phyloP scores from a whole-genome alignment of 2,113 vertebrate genomes.

The Gulo gulo region DNA sequence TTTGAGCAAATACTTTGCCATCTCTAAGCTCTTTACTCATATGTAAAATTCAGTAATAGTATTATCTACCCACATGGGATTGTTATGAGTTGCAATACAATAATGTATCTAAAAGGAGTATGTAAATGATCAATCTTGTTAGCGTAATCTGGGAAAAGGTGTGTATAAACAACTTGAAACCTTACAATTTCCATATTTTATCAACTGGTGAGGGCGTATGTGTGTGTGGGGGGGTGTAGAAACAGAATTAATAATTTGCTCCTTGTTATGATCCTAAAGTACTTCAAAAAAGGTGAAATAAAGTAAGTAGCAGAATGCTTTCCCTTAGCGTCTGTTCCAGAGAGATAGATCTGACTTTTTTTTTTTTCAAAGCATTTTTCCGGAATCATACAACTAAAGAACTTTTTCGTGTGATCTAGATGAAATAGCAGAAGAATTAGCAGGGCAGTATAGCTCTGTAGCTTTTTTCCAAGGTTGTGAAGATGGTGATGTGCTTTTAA shows the following conservation, averaged over 20 bases:
- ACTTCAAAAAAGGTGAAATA: background rate
- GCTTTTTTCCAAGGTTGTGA: constrained; percentile 17
- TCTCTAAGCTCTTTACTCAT: background rate
- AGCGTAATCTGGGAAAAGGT: background rate
- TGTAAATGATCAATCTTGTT: background rate
- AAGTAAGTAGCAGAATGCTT: background rate
- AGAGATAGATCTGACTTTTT: background rate
- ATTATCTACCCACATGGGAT: background rate
- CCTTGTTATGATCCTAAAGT: background rate
- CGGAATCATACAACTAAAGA: background rate
- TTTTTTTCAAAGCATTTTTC: background rate
- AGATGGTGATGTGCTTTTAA: background rate
- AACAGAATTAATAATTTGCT: background rate
- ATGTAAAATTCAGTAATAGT: background rate
- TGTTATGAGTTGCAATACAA: background rate
- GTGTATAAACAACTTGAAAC: background rate
- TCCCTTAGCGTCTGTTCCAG: background rate
- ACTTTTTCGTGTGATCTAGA: background rate
- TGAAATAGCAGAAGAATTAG: constrained; percentile 15
- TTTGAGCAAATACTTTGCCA: background rate
- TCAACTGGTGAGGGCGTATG: background rate
- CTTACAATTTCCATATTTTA: background rate
- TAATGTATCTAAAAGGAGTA: background rate
- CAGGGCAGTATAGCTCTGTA: background rate
- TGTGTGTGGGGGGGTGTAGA: background rate